A percentile compares a stretch with the other conserved stretches of the same genome.
phyloP scores from a whole-genome alignment of 2,797 vertebrate species.

The Sebastes nivosus region DNA sequence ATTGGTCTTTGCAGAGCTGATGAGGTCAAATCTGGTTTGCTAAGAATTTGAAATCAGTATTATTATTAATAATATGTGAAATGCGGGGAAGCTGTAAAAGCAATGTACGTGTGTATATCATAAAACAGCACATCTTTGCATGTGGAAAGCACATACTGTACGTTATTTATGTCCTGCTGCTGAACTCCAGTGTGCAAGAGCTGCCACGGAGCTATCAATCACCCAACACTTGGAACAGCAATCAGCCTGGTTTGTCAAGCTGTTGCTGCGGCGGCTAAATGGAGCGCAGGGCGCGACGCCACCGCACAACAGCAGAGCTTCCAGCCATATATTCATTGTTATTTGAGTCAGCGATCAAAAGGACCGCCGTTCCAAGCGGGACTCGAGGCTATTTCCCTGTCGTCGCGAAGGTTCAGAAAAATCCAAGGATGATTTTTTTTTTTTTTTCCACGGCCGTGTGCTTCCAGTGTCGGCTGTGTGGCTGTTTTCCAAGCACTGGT shows the following conservation, averaged over 20 bases:
- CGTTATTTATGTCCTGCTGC: constrained; percentile 39
- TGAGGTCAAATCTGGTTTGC: neutral
- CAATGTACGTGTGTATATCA: neutral
- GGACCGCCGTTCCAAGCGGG: constrained; percentile 30
- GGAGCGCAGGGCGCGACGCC: constrained; percentile 11
- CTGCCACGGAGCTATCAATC: constrained; percentile 61
- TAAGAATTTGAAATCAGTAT: neutral
- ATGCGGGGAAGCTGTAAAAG: neutral
- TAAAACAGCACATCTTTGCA: constrained; percentile 1
- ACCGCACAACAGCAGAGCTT: constrained; percentile 20
- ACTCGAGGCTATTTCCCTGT: constrained; percentile 48
- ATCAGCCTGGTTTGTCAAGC: constrained; percentile 31
- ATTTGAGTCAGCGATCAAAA: constrained; percentile 64
- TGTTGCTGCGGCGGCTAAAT: constrained; percentile 50
- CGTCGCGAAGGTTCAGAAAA: constrained; percentile 40
- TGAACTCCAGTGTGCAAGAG: constrained; percentile 30
- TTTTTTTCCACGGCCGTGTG: neutral
- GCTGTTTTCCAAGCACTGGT: constrained; percentile 41
- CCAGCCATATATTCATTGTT: constrained; percentile 55
- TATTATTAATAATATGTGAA: neutral
- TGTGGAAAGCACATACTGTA: constrained; percentile 1
- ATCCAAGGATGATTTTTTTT: constrained; percentile 41
- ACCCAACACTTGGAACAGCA: constrained; percentile 41
- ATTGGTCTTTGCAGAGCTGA: neutral
- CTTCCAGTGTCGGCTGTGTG: constrained; percentile 32